Conservation (phyloP, 1,140 invertebrate species). For the Drosophila yakuba region DNA sequence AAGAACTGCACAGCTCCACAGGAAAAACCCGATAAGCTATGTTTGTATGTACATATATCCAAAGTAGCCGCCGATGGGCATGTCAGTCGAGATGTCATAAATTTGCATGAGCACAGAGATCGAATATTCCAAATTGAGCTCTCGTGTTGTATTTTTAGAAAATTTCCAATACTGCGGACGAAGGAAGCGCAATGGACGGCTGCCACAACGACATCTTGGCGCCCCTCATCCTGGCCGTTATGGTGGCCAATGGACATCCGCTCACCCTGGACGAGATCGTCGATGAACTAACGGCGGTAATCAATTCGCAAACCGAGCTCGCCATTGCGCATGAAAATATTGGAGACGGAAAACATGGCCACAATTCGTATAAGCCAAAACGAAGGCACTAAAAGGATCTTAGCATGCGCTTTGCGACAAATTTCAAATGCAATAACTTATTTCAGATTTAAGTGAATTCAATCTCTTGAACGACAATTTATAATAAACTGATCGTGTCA, state of each 20-base stretch:
- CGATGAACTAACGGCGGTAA: constrained; percentile 38
- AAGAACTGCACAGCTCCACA: background rate
- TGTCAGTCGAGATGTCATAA: constrained; percentile 37
- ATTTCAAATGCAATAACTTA: background rate
- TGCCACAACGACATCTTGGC: constrained; percentile 48
- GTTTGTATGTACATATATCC: background rate
- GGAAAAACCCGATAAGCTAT: constrained; percentile 13
- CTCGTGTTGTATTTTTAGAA: constrained; percentile 2
- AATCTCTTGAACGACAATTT: too few species aligned
- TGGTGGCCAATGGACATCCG: constrained; percentile 57
- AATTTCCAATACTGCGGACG: background rate
- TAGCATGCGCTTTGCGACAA: too few species aligned
- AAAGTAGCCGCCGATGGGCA: constrained; percentile 23
- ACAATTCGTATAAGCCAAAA: background rate
- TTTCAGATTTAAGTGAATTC: background rate
- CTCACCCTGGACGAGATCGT: constrained; percentile 60
- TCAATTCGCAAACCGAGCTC: constrained; percentile 25
- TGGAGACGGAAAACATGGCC: constrained; percentile 10
- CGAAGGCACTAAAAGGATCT: background rate
- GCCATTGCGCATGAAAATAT: background rate
- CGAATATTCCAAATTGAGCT: constrained; percentile 30
- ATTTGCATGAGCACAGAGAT: constrained; percentile 24
- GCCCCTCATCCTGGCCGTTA: constrained; percentile 61
- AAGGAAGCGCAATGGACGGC: constrained; percentile 36
- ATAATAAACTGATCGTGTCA: too few species aligned